Evolutionary conservation across 2,888 invertebrate genomes (phyloP), one percentile per base, ranked within the genome.

Genomic region (Opisthograptis luteolata): DNA sequence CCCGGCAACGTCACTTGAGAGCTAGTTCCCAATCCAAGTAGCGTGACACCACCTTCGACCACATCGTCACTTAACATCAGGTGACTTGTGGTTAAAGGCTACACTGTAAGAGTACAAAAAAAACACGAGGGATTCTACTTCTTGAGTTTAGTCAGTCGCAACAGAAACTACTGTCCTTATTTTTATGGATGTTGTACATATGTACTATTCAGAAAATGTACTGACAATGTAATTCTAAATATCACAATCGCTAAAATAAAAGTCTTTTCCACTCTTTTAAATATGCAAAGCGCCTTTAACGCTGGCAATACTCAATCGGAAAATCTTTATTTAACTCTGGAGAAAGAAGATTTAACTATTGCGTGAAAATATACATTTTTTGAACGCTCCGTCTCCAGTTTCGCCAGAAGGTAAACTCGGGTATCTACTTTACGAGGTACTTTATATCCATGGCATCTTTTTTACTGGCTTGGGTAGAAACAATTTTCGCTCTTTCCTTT

Each of bases 391-490:
- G 46, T 55, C 40, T 48, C 41, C 34, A 15, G 28, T 50, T 48
- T 47, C n/a, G 25, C 34, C 14, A 19, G 36, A 19, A 32, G 36
- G 37, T 17, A 50, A 46, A 39, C 54, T 51, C 34, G 40, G 46
- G 52, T 53, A 51, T 19, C 40, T 36, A 48, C 49, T 60, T 60
- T 60, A 57, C 46, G 57, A 46, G 49, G 55, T 57, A 60, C 57
- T 60, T 55, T 57, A 54, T 60, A 53, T 53, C 57, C 35, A 47
- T 39, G 45, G 52, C 55, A 57, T 60, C 57, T 57, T 57, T 56
- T 60, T 57, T 60, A 60, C 57, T 57, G 49, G 49, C 54, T 55
- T 32, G 36, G 52, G 55, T 55, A 47, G 50, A 52, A 52, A 60
- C 57, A 55, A 60, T 57, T 57, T 60, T 57, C 52, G 47, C 55